Base-by-base conservation (phyloP, 2,888 invertebrate species). In the Xanthia icteritia region DNA sequence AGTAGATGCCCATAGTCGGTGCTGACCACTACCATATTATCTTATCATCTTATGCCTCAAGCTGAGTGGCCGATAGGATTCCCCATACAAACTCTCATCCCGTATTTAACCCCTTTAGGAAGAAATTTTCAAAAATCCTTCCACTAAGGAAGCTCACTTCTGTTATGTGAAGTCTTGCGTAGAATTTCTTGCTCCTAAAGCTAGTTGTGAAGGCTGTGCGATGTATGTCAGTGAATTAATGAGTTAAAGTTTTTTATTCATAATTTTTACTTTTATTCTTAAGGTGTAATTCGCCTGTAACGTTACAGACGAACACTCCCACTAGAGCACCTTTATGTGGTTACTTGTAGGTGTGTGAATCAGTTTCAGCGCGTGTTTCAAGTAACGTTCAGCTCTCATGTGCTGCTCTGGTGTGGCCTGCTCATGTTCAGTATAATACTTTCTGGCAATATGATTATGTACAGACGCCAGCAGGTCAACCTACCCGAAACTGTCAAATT, bases 351-450 rank as follows among this genome's bases (percentile, higher is more conserved):
- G 78, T 82, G 82, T 39, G 60, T 78, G 15, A 45, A 74, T 15
- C 66, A 83, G 23, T 66, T n/a, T 31, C 78, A 74, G 27, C 72
- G 79, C 64, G 27, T 68, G 9, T 83, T 83, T 27, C 51, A 56
- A 45, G 36, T 78, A 63, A 71, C 73, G 17, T 83, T 82, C 45
- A 83, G 79, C 31, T 51, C 79, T 0, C 83, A 82, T 58, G 79
- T 78, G 31, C 6, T 78, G 66, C 67, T 83, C 3, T 73, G 83
- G 79, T 74, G 84, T 20, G 67, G 79, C 2, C 54, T 73, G 5
- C 8, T 79, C 0, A 27, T 65, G 4, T 81, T 65, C 23, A 15
- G 54, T 20, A 56, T 81, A n/a, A 42, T 36, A 17, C 0, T 68
- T 4, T 68, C 79, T 51, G 79, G 82, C 15, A 63, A 76, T 39